Base-by-base conservation (phyloP, 2,113 vertebrate species). In the Ondatra zibethicus region DNA sequence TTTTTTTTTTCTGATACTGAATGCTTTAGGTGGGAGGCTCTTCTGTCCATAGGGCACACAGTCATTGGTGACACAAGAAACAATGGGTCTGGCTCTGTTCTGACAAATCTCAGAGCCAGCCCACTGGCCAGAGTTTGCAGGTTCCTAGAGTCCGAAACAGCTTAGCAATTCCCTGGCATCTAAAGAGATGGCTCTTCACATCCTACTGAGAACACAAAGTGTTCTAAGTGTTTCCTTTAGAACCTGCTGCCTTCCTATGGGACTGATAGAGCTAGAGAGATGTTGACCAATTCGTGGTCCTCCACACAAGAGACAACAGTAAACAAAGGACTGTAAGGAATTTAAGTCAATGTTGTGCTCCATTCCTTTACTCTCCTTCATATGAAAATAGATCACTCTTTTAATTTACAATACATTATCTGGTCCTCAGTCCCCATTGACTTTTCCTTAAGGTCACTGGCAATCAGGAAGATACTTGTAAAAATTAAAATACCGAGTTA, bases 271-370 rank as follows among this genome's bases (percentile, higher is more conserved):
- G 55, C 31, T 80, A n/a, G 52, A 39, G 16, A 16, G 39, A 85
- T 63, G 76, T 72, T 85, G 82, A 91, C 76, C 42, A 88, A 63
- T 77, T 61, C 55, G 36, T 88, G 91, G 65, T 80, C 65, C 87
- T 97, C 80, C 55, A 87, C 55, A 87, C 45, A 81, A 72, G 61
- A 89, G 21, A 21, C 91, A 93, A 75, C 91, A 93, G 70, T 85
- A 76, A 89, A 91, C 77, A 94, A 94, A 88, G 29, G 77, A 52
- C 80, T 45, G 33, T 21, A 61, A 93, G 50, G 91, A 94, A 93
- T 87, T 89, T 94, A 90, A 80, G 55, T 19, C 55, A 58, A 58
- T 58, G 55, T 21, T 58, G 21, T 58, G 81, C 68, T 88, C 94
- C 72, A 61, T 63, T 33, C 23, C 87, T 93, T 87, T 81, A 39